Evolutionary conservation across 1,140 invertebrate species (phyloP).

Genomic region (Berghia stephanieae): DNA sequence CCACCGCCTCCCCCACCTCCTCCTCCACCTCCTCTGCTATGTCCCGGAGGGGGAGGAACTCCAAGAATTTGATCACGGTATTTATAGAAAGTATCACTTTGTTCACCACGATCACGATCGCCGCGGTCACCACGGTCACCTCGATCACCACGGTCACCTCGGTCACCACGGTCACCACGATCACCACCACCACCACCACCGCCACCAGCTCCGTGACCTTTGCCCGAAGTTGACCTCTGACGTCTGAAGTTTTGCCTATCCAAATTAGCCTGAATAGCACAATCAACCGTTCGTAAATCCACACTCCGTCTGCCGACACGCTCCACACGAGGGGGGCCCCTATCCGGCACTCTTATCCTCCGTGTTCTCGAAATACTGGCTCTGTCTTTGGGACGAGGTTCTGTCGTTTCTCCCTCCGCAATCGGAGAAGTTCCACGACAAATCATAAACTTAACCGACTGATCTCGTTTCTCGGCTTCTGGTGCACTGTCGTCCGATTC

Average conservation of each 20-base stretch:
- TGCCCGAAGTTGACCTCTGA: constrained; percentile 24
- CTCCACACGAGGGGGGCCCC: constrained; percentile 38
- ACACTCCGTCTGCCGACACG: constrained; percentile 27
- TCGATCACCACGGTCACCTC: constrained; percentile 37
- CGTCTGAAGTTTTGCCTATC: constrained; percentile 43
- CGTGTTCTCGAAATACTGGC: constrained; percentile 51
- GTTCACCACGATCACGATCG: constrained; percentile 14
- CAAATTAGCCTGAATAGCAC: constrained; percentile 53
- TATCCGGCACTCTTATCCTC: constrained; percentile 45
- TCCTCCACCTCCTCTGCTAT: constrained; percentile 25
- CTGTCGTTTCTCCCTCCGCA: constrained; percentile 45
- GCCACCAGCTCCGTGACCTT: too few relatives aligned
- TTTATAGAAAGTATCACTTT: constrained; percentile 54
- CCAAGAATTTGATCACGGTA: constrained; percentile 51
- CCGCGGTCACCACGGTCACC: constrained; percentile 12
- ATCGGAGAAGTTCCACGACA: constrained; percentile 60
- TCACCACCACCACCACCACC: constrained; percentile 34
- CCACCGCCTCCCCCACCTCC: too few relatives aligned
- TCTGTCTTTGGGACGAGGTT: constrained; percentile 39
- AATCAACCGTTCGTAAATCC: constrained; percentile 44
- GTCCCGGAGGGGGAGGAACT: constrained; percentile 33
- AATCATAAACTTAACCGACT: constrained; percentile 45
- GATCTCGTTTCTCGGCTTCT: constrained; percentile 54
- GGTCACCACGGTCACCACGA: constrained; percentile 34
- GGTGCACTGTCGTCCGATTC: constrained; percentile 59